phyloP scores from a whole-genome alignment of 2,797 vertebrate genomes.

The Psittacula derbiana region DNA sequence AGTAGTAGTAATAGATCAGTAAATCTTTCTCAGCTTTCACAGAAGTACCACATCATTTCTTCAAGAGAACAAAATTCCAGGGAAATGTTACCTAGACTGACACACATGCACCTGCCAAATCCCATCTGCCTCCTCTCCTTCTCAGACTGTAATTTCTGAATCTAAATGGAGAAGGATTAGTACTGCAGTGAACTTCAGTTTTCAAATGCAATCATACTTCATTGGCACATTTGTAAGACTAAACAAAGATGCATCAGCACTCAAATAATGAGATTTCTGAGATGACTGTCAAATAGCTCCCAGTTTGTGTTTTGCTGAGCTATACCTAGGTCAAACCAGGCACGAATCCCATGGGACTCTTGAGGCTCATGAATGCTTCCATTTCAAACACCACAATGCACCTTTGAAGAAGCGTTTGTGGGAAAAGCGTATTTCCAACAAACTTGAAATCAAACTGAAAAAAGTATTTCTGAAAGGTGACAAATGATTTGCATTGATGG shows the following conservation, averaged over 20 bases:
- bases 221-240: not conserved
- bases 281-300: not conserved
- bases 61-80: not conserved
- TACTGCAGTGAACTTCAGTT: not conserved
- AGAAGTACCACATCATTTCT: not conserved
- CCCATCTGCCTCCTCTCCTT: not conserved
- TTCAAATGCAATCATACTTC: not conserved
- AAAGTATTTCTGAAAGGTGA: not conserved
- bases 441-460: not conserved
- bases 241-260: not conserved
- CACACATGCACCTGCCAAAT: not conserved
- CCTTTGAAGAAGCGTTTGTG: not conserved
- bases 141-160: not conserved
- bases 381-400: not conserved
- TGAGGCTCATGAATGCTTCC: not conserved
- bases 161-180: not conserved
- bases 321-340: not conserved
- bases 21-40: not conserved
- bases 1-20: not conserved
- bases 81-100: not conserved
- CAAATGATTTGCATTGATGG: accelerated
- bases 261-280: not conserved
- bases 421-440: not conserved
- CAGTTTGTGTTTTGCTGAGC: not conserved
- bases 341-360: not conserved